A percentile compares a stretch with the other conserved stretches of the same genome.
phyloP scores from a whole-genome alignment of 2,113 vertebrate genomes.

The Eulemur rufifrons region DNA sequence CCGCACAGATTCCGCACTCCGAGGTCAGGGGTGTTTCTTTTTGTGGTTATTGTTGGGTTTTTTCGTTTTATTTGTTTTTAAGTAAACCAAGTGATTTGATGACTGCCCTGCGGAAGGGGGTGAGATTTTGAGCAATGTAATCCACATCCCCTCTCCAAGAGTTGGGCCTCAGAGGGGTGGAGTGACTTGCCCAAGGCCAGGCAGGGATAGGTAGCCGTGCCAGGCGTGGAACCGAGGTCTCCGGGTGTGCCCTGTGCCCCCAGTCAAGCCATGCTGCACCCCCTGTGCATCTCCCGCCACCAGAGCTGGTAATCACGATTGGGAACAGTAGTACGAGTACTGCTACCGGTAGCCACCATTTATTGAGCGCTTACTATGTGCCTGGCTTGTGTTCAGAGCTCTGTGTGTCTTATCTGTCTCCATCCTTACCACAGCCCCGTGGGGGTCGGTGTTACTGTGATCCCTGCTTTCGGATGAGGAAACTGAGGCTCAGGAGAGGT shows the following conservation, averaged over 20 bases:
- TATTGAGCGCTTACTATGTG: conserved; percentile 57
- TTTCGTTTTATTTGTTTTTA: not conserved
- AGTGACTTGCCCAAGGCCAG: not conserved
- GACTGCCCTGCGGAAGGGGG: not conserved
- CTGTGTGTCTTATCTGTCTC: conserved; percentile 37
- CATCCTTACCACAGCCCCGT: not conserved
- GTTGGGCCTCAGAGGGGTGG: not conserved
- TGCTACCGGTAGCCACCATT: not conserved
- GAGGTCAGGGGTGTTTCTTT: fast-evolving
- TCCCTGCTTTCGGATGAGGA: not conserved
- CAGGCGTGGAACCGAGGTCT: not conserved
- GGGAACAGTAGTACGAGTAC: fast-evolving
- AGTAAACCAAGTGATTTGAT: not conserved
- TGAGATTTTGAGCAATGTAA: not conserved
- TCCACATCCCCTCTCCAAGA: not conserved
- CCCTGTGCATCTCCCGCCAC: not conserved
- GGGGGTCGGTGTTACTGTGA: not conserved
- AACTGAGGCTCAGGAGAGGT: conserved; percentile 18
- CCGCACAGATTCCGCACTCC: not conserved
- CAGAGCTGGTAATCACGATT: not conserved
- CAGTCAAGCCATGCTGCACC: not conserved
- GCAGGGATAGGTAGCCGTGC: no score
- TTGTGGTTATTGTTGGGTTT: no score
- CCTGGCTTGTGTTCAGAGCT: conserved; percentile 50
- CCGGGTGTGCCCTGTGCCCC: not conserved